These are phyloP conservation scores for Sitobion miscanthi DNA, from an alignment of 1,140 invertebrate species.

Conservation along the genomic window DNA sequence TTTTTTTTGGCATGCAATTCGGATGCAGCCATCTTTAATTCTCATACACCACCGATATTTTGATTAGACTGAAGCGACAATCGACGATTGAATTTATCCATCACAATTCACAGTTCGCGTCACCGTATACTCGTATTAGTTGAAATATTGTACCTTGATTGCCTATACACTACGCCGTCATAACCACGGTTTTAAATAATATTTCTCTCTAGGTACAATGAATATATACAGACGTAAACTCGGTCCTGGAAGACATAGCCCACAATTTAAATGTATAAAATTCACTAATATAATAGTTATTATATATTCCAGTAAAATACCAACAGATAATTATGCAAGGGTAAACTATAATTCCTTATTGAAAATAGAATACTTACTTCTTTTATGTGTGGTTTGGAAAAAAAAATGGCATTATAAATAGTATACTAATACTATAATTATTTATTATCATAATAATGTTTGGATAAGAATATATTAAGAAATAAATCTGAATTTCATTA, in stretches of 20 bases:
- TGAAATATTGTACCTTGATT: background rate
- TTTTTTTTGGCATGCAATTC: too few species aligned
- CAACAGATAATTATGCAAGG: background rate
- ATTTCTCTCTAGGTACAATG: background rate
- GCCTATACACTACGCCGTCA: background rate
- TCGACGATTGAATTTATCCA: background rate
- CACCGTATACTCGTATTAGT: background rate
- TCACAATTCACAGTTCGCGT: background rate
- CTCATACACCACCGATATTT: background rate
- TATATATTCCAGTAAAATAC: too few species aligned
- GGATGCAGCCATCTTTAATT: background rate
- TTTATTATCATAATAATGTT: too few species aligned
- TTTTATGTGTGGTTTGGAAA: too few species aligned
- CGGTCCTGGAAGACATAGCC: too few species aligned
- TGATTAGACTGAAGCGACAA: background rate
- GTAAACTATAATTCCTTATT: background rate
- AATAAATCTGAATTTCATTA: too few species aligned
- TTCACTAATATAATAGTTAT: background rate
- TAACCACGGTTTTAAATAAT: background rate
- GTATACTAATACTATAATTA: background rate
- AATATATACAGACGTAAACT: too few species aligned
- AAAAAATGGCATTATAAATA: background rate
- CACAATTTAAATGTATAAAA: background rate
- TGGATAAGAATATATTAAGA: too few species aligned
- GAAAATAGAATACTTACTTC: background rate